Conservation (phyloP, 2,888 invertebrate genomes). For the Leptinotarsa haldemani region DNA sequence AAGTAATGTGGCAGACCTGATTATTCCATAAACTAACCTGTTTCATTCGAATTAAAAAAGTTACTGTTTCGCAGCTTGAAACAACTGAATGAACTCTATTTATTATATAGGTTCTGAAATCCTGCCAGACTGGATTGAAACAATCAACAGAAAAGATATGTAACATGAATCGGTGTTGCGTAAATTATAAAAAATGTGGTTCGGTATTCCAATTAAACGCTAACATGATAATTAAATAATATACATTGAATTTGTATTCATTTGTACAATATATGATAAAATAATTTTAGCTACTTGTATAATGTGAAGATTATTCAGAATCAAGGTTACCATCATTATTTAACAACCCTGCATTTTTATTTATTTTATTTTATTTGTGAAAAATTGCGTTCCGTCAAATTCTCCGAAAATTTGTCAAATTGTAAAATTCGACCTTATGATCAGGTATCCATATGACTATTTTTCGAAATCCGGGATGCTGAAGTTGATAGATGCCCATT, state of each 20-base stretch:
- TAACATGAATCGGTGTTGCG: conserved; percentile 14
- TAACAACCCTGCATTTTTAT: no score
- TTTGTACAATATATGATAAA: neutral
- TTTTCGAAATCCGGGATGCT: no score
- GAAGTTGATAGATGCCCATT: no score
- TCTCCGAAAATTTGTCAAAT: no score
- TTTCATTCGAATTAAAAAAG: conserved; percentile 9
- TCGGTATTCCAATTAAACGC: conserved; percentile 4
- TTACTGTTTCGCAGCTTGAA: conserved; percentile 1
- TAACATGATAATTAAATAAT: conserved; percentile 1
- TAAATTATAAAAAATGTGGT: conserved; percentile 7
- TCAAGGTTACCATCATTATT: neutral
- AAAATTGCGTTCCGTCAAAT: no score
- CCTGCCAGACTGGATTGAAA: neutral
- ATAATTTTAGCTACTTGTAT: neutral
- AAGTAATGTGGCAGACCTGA: conserved; percentile 2
- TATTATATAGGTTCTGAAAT: conserved; percentile 1
- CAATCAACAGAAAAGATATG: conserved; percentile 1
- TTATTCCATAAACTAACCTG: neutral
- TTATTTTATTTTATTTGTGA: no score
- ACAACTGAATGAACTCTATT: conserved; percentile 1
- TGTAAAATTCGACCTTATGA: no score
- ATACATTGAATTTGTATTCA: neutral
- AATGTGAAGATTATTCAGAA: neutral
- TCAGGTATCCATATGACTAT: no score